A percentile compares a stretch with the other conserved stretches of the same genome.
Evolutionary conservation across 2,888 invertebrate species (phyloP).

Genomic region (Eupithecia subfuscata): DNA sequence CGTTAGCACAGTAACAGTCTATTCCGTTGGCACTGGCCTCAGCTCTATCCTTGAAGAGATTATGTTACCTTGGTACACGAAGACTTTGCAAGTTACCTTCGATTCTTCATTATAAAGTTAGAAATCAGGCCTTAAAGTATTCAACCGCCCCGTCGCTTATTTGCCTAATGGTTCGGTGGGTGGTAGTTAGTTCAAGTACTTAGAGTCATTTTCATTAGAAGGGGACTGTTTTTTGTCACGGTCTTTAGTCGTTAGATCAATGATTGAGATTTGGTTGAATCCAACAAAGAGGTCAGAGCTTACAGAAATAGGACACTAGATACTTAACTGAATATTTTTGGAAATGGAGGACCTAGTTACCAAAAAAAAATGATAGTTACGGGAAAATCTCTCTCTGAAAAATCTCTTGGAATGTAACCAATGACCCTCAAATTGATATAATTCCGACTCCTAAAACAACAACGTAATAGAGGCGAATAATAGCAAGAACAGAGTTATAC

Average conservation of each 20-base stretch:
- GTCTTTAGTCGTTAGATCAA: background rate
- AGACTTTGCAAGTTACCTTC: slow-evolving; percentile 11
- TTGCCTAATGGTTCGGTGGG: slow-evolving; percentile 9
- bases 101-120: slow-evolving; percentile 14
- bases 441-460: too few relatives aligned
- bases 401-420: too few relatives aligned
- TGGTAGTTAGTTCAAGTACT: slow-evolving; percentile 4
- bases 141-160: background rate
- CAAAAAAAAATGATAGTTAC: background rate
- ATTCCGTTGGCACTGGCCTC: slow-evolving; percentile 16
- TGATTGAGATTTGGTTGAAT: background rate
- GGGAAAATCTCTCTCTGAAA: too few relatives aligned
- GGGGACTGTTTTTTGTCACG: background rate
- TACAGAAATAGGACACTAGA: background rate
- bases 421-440: too few relatives aligned
- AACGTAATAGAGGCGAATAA: too few relatives aligned
- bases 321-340: background rate
- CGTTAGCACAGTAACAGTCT: background rate
- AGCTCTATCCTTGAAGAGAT: slow-evolving; percentile 22
- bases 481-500: background rate
- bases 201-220: background rate
- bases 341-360: background rate
- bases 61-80: slow-evolving; percentile 20
- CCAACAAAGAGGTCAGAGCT: background rate
- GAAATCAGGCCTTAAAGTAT: slow-evolving; percentile 4